phyloP scores from a whole-genome alignment of 2,888 invertebrate genomes.

The Ditylenchus weischeri region DNA sequence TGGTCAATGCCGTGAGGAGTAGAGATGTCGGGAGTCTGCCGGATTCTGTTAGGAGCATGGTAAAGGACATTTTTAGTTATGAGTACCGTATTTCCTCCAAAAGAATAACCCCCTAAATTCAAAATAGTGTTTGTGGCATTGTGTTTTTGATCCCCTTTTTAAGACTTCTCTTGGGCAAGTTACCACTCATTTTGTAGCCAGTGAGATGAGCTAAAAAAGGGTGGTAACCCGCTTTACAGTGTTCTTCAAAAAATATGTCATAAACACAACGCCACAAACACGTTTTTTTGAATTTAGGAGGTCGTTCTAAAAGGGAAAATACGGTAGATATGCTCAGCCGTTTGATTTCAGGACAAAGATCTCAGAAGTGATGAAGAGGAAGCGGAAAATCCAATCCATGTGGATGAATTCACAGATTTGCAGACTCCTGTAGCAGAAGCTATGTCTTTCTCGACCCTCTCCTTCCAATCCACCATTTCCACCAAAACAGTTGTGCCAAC shows the following conservation, averaged over 20 bases:
- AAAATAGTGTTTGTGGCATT: no score
- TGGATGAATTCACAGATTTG: background rate
- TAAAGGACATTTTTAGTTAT: conserved; percentile 1
- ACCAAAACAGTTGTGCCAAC: conserved; percentile 8
- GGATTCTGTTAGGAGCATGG: conserved; percentile 1
- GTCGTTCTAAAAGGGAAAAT: no score
- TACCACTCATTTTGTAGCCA: no score
- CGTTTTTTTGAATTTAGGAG: no score
- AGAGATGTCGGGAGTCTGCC: conserved; percentile 16
- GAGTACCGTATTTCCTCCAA: no score
- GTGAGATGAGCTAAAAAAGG: no score
- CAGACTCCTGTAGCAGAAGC: conserved; percentile 9
- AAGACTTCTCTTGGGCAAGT: no score
- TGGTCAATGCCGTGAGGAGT: conserved; percentile 34
- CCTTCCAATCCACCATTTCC: conserved; percentile 15
- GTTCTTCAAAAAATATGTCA: no score
- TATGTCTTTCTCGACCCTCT: conserved; percentile 17
- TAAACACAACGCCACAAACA: no score
- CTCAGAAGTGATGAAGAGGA: background rate
- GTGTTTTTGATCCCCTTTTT: no score
- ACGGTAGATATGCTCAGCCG: conserved; percentile 1
- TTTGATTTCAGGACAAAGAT: background rate
- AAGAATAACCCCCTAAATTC: no score
- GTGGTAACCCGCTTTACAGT: no score
- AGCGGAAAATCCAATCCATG: background rate